These are phyloP conservation scores for Orestias chungarensis DNA, from an alignment of 2,797 vertebrate genomes.

Conservation along the genomic window DNA sequence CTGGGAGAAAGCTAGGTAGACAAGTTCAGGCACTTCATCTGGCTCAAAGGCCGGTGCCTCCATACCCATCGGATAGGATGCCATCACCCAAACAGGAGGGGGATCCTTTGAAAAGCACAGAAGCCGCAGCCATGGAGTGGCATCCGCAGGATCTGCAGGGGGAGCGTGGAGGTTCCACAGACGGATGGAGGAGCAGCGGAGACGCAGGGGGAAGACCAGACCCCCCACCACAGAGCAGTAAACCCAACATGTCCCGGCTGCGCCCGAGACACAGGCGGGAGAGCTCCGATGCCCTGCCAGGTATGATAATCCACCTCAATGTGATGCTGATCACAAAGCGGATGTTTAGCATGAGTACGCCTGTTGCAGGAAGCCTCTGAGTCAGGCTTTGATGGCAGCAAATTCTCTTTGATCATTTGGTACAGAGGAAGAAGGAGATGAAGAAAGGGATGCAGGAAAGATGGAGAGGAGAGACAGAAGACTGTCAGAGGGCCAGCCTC, in stretches of 20 bases:
- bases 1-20: slow-evolving; percentile 60
- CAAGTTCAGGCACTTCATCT: slow-evolving; percentile 56
- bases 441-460: slow-evolving; percentile 61
- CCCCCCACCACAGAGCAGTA: slow-evolving; percentile 82
- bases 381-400: background rate
- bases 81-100: slow-evolving; percentile 74
- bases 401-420: slow-evolving; percentile 33
- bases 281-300: slow-evolving; percentile 69
- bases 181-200: slow-evolving; percentile 60
- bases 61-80: slow-evolving; percentile 73
- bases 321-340: slow-evolving; percentile 1
- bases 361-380: background rate
- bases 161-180: slow-evolving; percentile 54
- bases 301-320: slow-evolving; percentile 29
- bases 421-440: slow-evolving; percentile 72
- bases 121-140: slow-evolving; percentile 50
- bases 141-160: slow-evolving; percentile 51
- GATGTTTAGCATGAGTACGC: slow-evolving; percentile 2
- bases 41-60: slow-evolving; percentile 74
- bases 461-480: slow-evolving; percentile 69
- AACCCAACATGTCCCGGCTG: slow-evolving; percentile 80
- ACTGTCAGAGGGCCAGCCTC: slow-evolving; percentile 73
- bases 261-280: slow-evolving; percentile 78
- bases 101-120: slow-evolving; percentile 49
- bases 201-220: slow-evolving; percentile 75